These are phyloP conservation scores for Amphipoea oculea DNA, from an alignment of 2,888 invertebrate genomes.

Conservation along the genomic window DNA sequence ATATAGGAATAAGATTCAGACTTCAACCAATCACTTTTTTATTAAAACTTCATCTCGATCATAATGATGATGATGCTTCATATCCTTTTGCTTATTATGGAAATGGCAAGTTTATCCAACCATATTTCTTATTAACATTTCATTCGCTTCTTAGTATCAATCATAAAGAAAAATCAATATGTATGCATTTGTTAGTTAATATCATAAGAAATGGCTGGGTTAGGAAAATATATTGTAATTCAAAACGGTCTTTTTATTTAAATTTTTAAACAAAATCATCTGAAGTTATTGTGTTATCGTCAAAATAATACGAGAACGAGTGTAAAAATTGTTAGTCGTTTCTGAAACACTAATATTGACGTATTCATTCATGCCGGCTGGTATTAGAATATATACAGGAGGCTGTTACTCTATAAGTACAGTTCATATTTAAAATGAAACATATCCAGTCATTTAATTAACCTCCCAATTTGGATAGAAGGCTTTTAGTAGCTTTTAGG, in stretches of 20 bases:
- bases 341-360: neutral
- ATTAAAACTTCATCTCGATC: slow-evolving; percentile 47
- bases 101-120: slow-evolving; percentile 44
- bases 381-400: neutral
- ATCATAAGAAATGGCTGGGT: neutral
- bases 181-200: slow-evolving; percentile 10
- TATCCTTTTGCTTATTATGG: slow-evolving; percentile 57
- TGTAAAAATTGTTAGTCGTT: neutral
- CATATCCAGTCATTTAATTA: slow-evolving; percentile 1
- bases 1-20: slow-evolving; percentile 63
- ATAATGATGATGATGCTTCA: slow-evolving; percentile 57
- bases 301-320: neutral
- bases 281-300: neutral
- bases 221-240: neutral
- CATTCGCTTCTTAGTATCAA: slow-evolving; percentile 26
- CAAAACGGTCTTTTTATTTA: neutral
- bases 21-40: slow-evolving; percentile 58
- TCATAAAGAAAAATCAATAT: slow-evolving; percentile 4
- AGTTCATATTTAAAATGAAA: neutral
- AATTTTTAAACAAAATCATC: neutral
- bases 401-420: neutral
- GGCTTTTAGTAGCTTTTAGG: neutral
- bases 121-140: slow-evolving; percentile 31
- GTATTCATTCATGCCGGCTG: neutral
- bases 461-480: slow-evolving; percentile 3